Evolutionary conservation across 2,888 invertebrate species (phyloP), one percentile per base, ranked within the genome.

Genomic region (Leistus spinibarbis): DNA sequence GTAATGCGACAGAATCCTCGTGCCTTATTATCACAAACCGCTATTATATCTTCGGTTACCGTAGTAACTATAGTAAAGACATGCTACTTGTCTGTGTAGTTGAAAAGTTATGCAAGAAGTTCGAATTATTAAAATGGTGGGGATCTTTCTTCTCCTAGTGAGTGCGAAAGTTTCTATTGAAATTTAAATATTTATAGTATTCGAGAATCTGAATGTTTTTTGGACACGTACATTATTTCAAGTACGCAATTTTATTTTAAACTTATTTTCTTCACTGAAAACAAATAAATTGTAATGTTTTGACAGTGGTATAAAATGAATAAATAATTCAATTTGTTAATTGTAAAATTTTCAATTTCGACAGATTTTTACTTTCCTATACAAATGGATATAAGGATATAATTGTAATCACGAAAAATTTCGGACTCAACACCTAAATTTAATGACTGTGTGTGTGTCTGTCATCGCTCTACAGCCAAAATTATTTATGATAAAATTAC

Each of bases 121-220:
- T n/a, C 60, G 69, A 69, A 69, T 69, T 69, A 69, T 69, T 69
- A 60, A 69, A 69, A 16, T 27, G 13, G 54, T n/a, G n/a, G n/a
- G 27, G 54, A 40, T 53, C 40, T 40, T 40, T 13, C 40, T 10
- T 40, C 13, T 22, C 19, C n/a, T n/a, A n/a, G n/a, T n/a, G 66
- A 17, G 65, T 40, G 20, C 16, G 24, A 60, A 69, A 69, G 53
- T 69, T 69, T 69, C 27, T 16, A 27, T 40, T 56, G n/a, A 13
- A 24, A 69, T 69, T 69, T 69, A 56, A 69, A 69, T 69, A 69
- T 69, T 69, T 60, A 69, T 20, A 40, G 5, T 13, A 40, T 40
- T 17, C 57, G 53, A 24, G 19, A 57, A 19, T 57, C 16, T 57
- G 22, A 1, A 20, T 20, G 24, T 24, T 69, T 9, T 17, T 17